A percentile compares a stretch with the other conserved stretches of the same genome.
Evolutionary conservation across 2,888 invertebrate genomes (phyloP).

Genomic region (Drosophila bunnanda): DNA sequence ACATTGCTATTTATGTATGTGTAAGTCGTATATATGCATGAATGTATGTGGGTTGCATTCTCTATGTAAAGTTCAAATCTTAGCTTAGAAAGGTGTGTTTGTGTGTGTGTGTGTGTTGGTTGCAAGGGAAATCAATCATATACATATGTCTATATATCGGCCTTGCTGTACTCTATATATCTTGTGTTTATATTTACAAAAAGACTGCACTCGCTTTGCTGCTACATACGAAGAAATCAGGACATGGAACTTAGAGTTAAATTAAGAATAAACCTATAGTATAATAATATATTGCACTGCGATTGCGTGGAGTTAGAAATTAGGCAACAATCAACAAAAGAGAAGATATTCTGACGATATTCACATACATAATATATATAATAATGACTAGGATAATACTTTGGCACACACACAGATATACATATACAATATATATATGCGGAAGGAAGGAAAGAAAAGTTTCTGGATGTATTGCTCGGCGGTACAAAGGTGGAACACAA

Average conservation of each 20-base stretch:
- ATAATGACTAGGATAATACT: conserved; percentile 47
- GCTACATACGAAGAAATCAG: conserved; percentile 23
- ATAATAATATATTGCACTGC: conserved; percentile 68
- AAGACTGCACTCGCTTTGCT: conserved; percentile 43
- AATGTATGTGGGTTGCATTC: conserved; percentile 26
- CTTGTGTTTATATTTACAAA: conserved; percentile 54
- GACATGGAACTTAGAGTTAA: conserved; percentile 46
- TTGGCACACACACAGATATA: conserved; percentile 69
- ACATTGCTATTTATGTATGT: conserved; percentile 45
- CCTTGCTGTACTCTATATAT: not conserved
- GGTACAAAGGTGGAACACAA: conserved; percentile 43
- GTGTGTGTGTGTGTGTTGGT: conserved; percentile 18
- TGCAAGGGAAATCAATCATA: conserved; percentile 57
- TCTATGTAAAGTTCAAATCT: conserved; percentile 69
- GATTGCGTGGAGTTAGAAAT: conserved; percentile 59
- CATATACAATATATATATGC: conserved; percentile 20
- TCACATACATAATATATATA: conserved; percentile 11
- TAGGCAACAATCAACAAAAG: conserved; percentile 55
- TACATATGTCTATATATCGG: conserved; percentile 25
- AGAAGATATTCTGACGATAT: conserved; percentile 8
- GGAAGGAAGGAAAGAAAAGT: conserved; percentile 34
- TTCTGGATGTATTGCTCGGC: conserved; percentile 44
- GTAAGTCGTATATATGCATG: conserved; percentile 8
- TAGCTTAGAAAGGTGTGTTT: conserved; percentile 57
- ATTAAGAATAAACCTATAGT: conserved; percentile 6